Evolutionary conservation across 2,113 vertebrate species (phyloP).

Genomic region (Orycteropus afer): DNA sequence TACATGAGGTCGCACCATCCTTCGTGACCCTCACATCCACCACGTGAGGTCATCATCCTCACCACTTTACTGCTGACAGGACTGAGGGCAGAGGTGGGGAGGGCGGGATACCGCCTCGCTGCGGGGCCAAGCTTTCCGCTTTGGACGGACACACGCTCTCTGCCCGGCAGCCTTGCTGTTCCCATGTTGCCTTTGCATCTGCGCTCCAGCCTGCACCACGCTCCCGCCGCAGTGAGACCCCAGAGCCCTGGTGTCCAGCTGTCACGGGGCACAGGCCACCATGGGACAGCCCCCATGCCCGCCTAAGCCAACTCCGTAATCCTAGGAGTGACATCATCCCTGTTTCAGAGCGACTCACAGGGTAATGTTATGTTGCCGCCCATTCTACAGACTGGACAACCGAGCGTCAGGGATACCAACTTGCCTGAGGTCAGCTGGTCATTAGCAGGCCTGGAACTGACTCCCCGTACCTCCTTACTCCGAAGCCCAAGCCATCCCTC

Average conservation of each 20-base stretch:
- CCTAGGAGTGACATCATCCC: background rate
- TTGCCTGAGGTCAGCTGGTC: background rate
- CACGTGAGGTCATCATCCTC: background rate
- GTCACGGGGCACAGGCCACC: background rate
- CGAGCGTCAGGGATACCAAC: background rate
- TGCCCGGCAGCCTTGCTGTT: background rate
- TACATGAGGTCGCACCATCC: too few species aligned
- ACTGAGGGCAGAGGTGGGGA: background rate
- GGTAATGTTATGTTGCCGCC: background rate
- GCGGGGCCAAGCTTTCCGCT: background rate
- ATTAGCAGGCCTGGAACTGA: background rate
- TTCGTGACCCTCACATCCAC: background rate
- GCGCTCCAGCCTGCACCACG: accelerated
- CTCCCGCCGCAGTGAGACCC: background rate
- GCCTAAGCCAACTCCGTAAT: background rate
- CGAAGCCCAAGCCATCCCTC: accelerated
- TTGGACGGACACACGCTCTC: too few species aligned
- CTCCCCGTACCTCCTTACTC: background rate
- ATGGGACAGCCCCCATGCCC: background rate
- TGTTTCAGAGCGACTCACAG: background rate
- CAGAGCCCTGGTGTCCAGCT: background rate
- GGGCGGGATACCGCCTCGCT: background rate
- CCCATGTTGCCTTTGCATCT: background rate
- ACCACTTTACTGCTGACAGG: background rate
- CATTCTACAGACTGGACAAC: background rate